Evolutionary conservation across 2,113 vertebrate species (phyloP), one percentile per base, ranked within the genome.

Genomic region (Megaleporinus macrocephalus): DNA sequence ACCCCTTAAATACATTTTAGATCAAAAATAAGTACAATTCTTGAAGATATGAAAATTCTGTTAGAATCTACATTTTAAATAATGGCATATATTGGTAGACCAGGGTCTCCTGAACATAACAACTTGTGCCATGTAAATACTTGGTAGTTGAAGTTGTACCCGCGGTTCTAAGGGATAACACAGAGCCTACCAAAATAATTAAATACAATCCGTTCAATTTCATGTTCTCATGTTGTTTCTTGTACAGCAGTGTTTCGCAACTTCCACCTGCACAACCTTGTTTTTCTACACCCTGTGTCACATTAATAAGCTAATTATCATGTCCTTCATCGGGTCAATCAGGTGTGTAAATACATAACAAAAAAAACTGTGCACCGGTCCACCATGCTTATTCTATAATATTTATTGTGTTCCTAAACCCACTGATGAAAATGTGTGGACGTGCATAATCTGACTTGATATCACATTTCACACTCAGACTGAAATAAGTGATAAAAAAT

Each of bases 221-320:
- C 20, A 26, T 61, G 57, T 61, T 10, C 5, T 26, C 2, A 11
- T 57, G 53, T 61, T 26, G 14, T 2, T 24, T 61, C 26, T n/a
- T 26, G n/a, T 26, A 26, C 9, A 26, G 10, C n/a, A 61, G 57
- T 61, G 24, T 4, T 61, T 7, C 18, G 20, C 18, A 2, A 16
- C 51, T 24, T n/a, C 57, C 49, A 51, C 57, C 57, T 24, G 57
- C 57, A 24, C 10, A 24, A 10, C 14, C 14, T 7, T 61, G 22
- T 20, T 57, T 29, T 9, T 33, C 22, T 15, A 16, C 16, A 4
- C 62, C 36, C 29, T 62, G 55, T 7, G 41, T 24, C 74, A 59
- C n/a, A 33, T 55, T 13, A 78, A 68, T 80, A 78, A 69, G 16
- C 59, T 49, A 41, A 61, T 61, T 61, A 61, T 61, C 24, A 61